Evolutionary conservation across 1,140 invertebrate species (phyloP).

Genomic region (Solen grandis): DNA sequence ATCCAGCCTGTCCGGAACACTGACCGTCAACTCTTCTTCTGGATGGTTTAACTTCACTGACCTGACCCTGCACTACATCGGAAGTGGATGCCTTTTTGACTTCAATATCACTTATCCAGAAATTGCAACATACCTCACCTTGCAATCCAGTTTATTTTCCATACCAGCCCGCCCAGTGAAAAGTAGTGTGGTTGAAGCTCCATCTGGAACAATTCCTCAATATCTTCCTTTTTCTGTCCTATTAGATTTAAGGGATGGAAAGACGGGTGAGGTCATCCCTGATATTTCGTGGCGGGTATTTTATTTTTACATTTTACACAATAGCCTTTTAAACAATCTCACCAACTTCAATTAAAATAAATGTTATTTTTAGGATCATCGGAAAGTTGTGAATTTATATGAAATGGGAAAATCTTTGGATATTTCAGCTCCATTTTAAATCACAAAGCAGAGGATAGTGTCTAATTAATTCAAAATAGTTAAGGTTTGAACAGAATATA

Average conservation of each 20-base stretch:
- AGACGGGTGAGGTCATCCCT: slow-evolving; percentile 44
- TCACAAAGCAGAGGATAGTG: no score
- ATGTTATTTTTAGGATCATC: no score
- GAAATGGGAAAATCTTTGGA: no score
- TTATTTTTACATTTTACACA: no score
- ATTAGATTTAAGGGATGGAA: slow-evolving; percentile 61
- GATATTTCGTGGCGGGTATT: slow-evolving; percentile 52
- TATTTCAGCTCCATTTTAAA: no score
- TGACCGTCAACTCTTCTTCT: slow-evolving; percentile 12
- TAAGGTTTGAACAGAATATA: no score
- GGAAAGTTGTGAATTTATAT: no score
- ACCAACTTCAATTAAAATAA: no score
- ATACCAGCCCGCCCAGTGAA: slow-evolving; percentile 48
- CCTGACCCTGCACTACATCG: slow-evolving; percentile 37
- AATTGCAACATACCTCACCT: slow-evolving; percentile 61
- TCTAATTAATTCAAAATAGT: no score
- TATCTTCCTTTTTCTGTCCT: slow-evolving; percentile 32
- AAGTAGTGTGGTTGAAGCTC: slow-evolving; percentile 27
- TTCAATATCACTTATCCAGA: slow-evolving; percentile 67
- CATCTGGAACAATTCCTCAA: slow-evolving; percentile 25
- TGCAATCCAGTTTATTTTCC: slow-evolving; percentile 35
- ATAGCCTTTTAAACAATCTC: no score
- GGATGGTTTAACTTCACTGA: slow-evolving; percentile 49
- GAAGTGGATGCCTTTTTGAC: slow-evolving; percentile 62
- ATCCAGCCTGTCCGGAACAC: slow-evolving; percentile 21